Base-by-base conservation (phyloP, 1,140 invertebrate species). In the Heliothis subflexa region DNA sequence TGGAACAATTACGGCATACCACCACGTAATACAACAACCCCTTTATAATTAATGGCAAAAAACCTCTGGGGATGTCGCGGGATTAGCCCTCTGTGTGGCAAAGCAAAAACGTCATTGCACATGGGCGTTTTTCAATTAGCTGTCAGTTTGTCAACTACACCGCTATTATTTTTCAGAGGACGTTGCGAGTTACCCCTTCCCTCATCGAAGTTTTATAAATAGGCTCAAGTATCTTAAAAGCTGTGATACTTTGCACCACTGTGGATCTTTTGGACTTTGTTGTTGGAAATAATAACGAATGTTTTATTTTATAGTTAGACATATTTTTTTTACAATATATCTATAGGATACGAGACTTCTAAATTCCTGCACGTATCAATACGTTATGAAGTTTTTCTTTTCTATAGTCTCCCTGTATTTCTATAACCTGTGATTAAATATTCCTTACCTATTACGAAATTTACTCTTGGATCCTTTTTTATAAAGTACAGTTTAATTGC, bases 41-140 rank as follows among this genome's bases (percentile, higher is more conserved):
- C 84, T 88, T 87, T 59, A 59, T 75, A 81, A 75, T 79, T 77
- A 52, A 64, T 81, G 61, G 62, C 64, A 89, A 83, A 87, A 89
- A 88, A 80, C 81, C 72, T 83, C 50, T 79, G 82, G 86, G 90
- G 89, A 78, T 87, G 87, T 85, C 81, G 85, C 81, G 82, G 84
- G 87, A 94, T 94, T 94, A 92, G 91, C 89, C 90, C 91, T 94
- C 88, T 79, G 28, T 82, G 82, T 87, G 77, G 82, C 80, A 80
- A 21, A 80, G 61, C 85, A 91, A 91, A 94, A 94, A 94, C 92
- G 33, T 91, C 88, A 87, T 86, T 78, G 88, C 92, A 90, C 84
- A 93, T 93, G 93, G 90, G 90, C 89, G 92, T 92, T 86, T 90
- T 91, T 91, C 92, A 93, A 94, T 94, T 94, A 93, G 90, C 92